Evolutionary conservation across 2,888 invertebrate genomes (phyloP).

Genomic region (Spodoptera picta): DNA sequence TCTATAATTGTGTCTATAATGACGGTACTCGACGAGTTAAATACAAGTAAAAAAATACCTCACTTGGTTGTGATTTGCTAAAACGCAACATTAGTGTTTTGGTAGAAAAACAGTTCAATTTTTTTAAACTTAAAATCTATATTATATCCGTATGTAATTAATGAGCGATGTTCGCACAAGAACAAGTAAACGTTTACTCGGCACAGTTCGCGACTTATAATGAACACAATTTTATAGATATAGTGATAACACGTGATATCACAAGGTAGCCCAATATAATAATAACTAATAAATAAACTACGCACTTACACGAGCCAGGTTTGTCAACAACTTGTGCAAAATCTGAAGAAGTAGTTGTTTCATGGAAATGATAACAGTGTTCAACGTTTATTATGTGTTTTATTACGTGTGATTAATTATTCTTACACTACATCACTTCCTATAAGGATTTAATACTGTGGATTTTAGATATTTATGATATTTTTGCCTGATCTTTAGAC

Average conservation of each 20-base stretch:
- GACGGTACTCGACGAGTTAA: too few relatives aligned
- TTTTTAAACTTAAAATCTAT: conserved; percentile 11
- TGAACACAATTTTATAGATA: conserved; percentile 81
- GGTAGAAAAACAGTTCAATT: conserved; percentile 30
- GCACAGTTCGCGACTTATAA: conserved; percentile 72
- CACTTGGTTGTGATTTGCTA: conserved; percentile 68
- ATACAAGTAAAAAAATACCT: conserved; percentile 63
- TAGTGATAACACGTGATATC: conserved; percentile 83
- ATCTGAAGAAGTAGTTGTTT: conserved; percentile 36
- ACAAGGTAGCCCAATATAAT: conserved; percentile 74
- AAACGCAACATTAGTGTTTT: conserved; percentile 71
- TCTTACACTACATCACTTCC: too few relatives aligned
- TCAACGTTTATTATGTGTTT: background rate
- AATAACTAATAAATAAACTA: conserved; percentile 54
- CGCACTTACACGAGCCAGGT: conserved; percentile 24
- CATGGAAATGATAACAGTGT: conserved; percentile 19
- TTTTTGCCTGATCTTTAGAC: too few relatives aligned
- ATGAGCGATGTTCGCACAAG: conserved; percentile 54
- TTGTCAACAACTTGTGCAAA: conserved; percentile 34
- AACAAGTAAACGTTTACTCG: conserved; percentile 74
- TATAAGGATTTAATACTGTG: too few relatives aligned
- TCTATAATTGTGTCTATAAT: too few relatives aligned
- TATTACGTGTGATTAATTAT: background rate
- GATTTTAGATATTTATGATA: too few relatives aligned
- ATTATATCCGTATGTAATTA: conserved; percentile 5